A percentile compares a stretch with the other conserved stretches of the same genome.
Conservation (phyloP, 2,888 invertebrate genomes). For the Miltochrista miniata region DNA sequence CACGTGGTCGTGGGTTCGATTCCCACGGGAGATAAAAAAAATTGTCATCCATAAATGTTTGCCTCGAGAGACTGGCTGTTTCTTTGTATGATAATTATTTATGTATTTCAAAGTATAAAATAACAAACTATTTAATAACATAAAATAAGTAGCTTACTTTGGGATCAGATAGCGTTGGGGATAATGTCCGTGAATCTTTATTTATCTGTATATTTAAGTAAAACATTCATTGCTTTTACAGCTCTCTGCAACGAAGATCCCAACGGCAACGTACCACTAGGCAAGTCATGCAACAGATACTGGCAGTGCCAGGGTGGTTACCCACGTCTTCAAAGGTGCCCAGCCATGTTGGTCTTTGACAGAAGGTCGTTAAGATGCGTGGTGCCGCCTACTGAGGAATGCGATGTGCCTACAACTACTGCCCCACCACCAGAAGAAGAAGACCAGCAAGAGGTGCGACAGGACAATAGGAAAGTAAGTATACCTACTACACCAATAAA, state of each 20-base stretch:
- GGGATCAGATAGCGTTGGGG: no score
- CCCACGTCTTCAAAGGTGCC: conserved; percentile 94
- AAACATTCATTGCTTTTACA: conserved; percentile 71
- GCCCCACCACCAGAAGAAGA: conserved; percentile 86
- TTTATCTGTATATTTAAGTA: no score
- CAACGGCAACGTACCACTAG: conserved; percentile 95
- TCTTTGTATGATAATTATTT: no score
- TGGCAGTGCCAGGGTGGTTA: conserved; percentile 98
- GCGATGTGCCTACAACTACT: conserved; percentile 92
- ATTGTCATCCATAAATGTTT: no score
- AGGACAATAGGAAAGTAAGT: conserved; percentile 28
- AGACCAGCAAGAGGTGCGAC: conserved; percentile 62
- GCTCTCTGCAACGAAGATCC: conserved; percentile 96
- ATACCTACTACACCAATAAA: background rate
- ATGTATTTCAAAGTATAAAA: no score
- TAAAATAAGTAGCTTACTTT: no score
- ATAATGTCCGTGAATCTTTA: no score
- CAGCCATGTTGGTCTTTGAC: conserved; percentile 96
- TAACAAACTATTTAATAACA: no score
- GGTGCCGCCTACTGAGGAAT: conserved; percentile 95
- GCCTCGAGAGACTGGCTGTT: no score
- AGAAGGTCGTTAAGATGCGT: conserved; percentile 92
- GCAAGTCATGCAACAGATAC: conserved; percentile 96
- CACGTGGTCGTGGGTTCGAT: no score
- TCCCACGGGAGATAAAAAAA: no score